A percentile compares a stretch with the other conserved stretches of the same genome.
These are phyloP conservation scores for Endotricha flammealis DNA, from an alignment of 2,888 invertebrate species.

Conservation along the genomic window DNA sequence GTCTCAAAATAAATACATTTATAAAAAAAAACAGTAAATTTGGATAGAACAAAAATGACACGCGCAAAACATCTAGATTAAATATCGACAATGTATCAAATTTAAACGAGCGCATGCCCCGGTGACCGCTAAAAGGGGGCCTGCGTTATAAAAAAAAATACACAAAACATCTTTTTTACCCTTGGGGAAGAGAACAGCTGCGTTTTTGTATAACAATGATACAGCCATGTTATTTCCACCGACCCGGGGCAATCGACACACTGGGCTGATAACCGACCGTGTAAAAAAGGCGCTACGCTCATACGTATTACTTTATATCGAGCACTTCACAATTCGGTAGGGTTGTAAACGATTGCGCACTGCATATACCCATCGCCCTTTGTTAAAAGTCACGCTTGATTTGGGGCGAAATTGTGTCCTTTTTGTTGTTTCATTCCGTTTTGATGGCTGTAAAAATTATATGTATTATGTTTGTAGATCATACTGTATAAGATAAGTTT, in stretches of 20 bases:
- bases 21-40: not conserved
- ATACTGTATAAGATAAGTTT: slow-evolving; percentile 8
- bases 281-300: slow-evolving; percentile 24
- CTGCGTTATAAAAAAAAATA: slow-evolving; percentile 49
- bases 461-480: slow-evolving; percentile 36
- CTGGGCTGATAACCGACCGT: slow-evolving; percentile 40
- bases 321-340: slow-evolving; percentile 32
- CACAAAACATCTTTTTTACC: slow-evolving; percentile 73
- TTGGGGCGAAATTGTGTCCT: slow-evolving; percentile 71
- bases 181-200: slow-evolving; percentile 72
- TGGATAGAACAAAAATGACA: slow-evolving; percentile 13
- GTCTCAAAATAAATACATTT: too few relatives aligned
- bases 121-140: slow-evolving; percentile 68
- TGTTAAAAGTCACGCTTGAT: slow-evolving; percentile 74
- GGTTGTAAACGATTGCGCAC: slow-evolving; percentile 52
- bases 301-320: slow-evolving; percentile 14
- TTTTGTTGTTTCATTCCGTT: slow-evolving; percentile 69
- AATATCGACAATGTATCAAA: slow-evolving; percentile 38
- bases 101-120: slow-evolving; percentile 49
- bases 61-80: slow-evolving; percentile 20
- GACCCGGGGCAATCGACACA: slow-evolving; percentile 66
- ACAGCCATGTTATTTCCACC: slow-evolving; percentile 67
- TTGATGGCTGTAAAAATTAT: slow-evolving; percentile 68
- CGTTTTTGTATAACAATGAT: slow-evolving; percentile 74
- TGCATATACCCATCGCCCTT: slow-evolving; percentile 54